phyloP scores from a whole-genome alignment of 2,113 vertebrate species.

The Lepisosteus oculatus region DNA sequence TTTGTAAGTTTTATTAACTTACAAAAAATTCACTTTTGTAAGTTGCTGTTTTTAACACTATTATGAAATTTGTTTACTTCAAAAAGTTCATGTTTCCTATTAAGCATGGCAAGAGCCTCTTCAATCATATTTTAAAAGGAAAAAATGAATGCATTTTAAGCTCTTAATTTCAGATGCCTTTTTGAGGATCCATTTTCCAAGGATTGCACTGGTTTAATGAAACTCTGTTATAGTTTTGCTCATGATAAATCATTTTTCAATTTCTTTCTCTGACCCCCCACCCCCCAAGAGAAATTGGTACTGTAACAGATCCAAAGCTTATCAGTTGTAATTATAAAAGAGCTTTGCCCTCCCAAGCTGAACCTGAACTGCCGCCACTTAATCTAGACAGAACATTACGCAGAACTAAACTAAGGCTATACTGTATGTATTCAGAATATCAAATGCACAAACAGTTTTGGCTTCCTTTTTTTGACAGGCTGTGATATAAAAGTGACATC shows the following conservation, averaged over 20 bases:
- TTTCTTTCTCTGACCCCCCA: background rate
- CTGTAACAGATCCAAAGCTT: conserved; percentile 1
- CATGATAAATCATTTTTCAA: background rate
- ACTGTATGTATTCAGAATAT: background rate
- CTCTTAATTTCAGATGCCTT: background rate
- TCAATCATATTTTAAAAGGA: too few species aligned
- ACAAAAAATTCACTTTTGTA: too few species aligned
- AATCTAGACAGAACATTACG: conserved; percentile 2
- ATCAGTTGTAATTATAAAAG: conserved; percentile 12
- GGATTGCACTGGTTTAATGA: background rate
- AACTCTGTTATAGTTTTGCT: background rate
- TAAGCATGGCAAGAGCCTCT: too few species aligned
- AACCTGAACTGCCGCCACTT: conserved; percentile 6
- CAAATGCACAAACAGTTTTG: background rate
- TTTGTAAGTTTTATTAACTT: too few species aligned
- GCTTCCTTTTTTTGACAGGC: background rate
- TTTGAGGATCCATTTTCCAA: background rate
- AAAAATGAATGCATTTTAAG: background rate
- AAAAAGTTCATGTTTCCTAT: too few species aligned
- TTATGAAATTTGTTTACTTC: too few species aligned
- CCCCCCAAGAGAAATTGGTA: conserved; percentile 1
- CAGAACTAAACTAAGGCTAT: conserved; percentile 1
- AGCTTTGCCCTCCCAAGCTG: conserved; percentile 7
- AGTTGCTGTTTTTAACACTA: too few species aligned
- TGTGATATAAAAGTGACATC: too few species aligned